A percentile compares a stretch with the other conserved stretches of the same genome.
phyloP scores from a whole-genome alignment of 2,797 vertebrate species.

The Myioborus melanocephalus region DNA sequence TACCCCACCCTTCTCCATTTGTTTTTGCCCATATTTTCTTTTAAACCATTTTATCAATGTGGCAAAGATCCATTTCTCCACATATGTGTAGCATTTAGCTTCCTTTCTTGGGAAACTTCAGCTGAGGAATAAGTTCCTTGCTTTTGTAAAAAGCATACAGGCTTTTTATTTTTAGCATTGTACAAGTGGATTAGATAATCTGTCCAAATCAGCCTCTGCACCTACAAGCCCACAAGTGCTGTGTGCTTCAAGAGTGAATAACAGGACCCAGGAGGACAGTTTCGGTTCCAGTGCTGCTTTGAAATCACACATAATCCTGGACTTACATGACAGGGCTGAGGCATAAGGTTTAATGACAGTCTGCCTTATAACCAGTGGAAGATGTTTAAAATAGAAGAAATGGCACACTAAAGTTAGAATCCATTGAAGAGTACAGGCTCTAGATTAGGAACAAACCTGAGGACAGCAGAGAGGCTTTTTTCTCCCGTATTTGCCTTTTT shows the following conservation, averaged over 20 bases:
- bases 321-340: background rate
- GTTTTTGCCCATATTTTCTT: background rate
- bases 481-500: background rate
- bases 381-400: background rate
- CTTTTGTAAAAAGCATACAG: background rate
- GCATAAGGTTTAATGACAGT: background rate
- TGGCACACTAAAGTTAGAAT: background rate
- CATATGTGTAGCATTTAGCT: background rate
- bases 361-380: background rate
- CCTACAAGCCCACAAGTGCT: background rate
- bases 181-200: background rate
- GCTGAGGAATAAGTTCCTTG: background rate
- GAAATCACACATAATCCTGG: background rate
- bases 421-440: background rate
- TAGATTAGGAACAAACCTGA: background rate
- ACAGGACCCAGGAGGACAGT: background rate
- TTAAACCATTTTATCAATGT: background rate
- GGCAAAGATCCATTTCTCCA: background rate
- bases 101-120: background rate
- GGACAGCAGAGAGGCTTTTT: background rate
- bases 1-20: background rate
- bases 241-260: background rate
- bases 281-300: background rate
- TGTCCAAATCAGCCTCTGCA: background rate
- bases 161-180: background rate